A percentile compares a stretch with the other conserved stretches of the same genome.
Conservation (phyloP, 2,113 vertebrate species). For the Gambusia holbrooki region DNA sequence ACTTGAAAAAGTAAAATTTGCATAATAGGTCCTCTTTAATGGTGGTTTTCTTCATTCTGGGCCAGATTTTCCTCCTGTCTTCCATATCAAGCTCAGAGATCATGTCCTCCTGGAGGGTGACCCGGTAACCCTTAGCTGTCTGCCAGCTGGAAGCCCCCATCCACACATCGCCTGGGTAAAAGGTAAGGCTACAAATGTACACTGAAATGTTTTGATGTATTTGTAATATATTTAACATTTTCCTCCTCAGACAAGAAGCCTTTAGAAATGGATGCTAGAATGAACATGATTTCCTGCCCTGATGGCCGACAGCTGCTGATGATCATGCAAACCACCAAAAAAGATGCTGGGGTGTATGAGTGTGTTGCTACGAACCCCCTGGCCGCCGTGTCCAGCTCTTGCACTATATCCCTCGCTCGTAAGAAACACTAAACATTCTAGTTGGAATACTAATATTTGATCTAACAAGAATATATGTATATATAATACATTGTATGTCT, state of each 20-base stretch:
- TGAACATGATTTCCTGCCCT: constrained; percentile 90
- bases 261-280: constrained; percentile 82
- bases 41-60: constrained; percentile 1
- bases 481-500: constrained; percentile 3
- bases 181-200: constrained; percentile 75
- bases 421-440: constrained; percentile 28
- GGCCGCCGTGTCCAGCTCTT: constrained; percentile 90
- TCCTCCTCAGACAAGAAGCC: constrained; percentile 86
- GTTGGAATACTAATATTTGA: neutral
- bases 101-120: constrained; percentile 95
- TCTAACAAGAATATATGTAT: neutral
- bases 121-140: constrained; percentile 93
- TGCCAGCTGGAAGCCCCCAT: constrained; percentile 92
- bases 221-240: neutral
- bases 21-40: neutral
- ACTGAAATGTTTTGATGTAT: neutral
- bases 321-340: constrained; percentile 88
- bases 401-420: constrained; percentile 93
- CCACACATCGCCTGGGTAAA: constrained; percentile 93
- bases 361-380: constrained; percentile 90
- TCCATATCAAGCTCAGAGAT: constrained; percentile 98
- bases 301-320: constrained; percentile 95
- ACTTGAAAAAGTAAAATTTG: no score
- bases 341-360: constrained; percentile 92
- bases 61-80: constrained; percentile 94